phyloP scores from a whole-genome alignment of 2,113 vertebrate species.

The Saiga tatarica region DNA sequence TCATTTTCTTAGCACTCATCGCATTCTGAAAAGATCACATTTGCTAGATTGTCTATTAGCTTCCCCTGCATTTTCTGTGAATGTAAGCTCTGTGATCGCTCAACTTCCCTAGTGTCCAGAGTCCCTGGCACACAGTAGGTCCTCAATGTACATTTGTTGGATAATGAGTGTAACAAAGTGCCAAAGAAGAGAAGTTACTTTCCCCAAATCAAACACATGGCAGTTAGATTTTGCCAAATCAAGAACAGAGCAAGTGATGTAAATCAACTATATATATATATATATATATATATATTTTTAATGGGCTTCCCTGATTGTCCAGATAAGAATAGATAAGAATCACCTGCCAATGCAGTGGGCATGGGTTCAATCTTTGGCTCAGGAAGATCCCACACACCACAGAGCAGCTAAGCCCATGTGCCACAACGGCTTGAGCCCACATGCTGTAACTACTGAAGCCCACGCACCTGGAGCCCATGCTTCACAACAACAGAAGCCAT shows the following conservation, averaged over 20 bases:
- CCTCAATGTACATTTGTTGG: background rate
- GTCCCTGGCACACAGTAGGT: background rate
- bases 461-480: background rate
- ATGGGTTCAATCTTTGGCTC: background rate
- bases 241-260: background rate
- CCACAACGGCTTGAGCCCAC: accelerated
- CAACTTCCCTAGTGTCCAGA: too few species aligned
- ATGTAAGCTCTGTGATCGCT: background rate
- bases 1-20: background rate
- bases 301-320: background rate
- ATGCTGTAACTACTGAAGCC: background rate
- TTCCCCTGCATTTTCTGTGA: background rate
- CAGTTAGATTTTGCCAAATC: background rate
- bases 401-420: background rate
- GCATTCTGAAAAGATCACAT: background rate
- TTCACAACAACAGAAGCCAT: background rate
- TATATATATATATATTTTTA: background rate
- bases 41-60: background rate
- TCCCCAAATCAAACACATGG: background rate
- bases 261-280: background rate
- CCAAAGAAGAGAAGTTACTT: background rate
- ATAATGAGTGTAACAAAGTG: background rate
- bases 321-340: background rate
- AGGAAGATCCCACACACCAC: background rate
- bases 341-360: background rate